phyloP scores from a whole-genome alignment of 2,113 vertebrate species.

The Cebidichthys violaceus region DNA sequence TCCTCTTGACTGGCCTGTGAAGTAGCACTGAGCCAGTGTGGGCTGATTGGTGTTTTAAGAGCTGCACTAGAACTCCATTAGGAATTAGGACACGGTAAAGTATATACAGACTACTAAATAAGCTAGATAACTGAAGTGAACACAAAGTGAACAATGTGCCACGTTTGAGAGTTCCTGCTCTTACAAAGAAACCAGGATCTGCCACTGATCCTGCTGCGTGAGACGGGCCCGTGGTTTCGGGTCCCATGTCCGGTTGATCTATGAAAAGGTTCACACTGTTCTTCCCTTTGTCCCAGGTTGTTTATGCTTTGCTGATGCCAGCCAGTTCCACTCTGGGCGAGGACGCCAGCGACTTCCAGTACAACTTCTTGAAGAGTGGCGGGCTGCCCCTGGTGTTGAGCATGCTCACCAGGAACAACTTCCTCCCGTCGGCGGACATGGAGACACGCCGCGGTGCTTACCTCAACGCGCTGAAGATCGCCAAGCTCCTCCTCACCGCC shows the following conservation, averaged over 20 bases:
- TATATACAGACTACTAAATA: background rate
- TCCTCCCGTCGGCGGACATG: slow-evolving; percentile 98
- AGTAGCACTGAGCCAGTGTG: background rate
- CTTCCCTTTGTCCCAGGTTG: slow-evolving; percentile 85
- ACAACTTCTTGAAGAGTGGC: slow-evolving; percentile 97
- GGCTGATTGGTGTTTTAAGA: background rate
- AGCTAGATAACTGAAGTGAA: background rate
- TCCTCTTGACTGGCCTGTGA: background rate
- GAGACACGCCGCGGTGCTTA: slow-evolving; percentile 98
- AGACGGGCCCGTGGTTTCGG: background rate
- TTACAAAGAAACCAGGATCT: background rate
- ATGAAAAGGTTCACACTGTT: background rate
- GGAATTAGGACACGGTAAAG: background rate
- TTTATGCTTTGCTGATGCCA: slow-evolving; percentile 99
- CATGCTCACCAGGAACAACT: slow-evolving; percentile 99
- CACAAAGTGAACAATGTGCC: background rate
- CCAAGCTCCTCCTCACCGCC: slow-evolving; percentile 96
- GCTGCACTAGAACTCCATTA: background rate
- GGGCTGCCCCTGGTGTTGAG: slow-evolving; percentile 96
- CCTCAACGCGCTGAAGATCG: slow-evolving; percentile 98
- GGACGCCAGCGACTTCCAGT: slow-evolving; percentile 98
- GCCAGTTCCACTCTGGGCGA: slow-evolving; percentile 97
- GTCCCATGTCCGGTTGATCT: background rate
- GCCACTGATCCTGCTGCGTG: background rate
- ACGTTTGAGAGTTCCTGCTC: background rate